phyloP scores from a whole-genome alignment of 2,888 invertebrate genomes.

The Ctena decussata region DNA sequence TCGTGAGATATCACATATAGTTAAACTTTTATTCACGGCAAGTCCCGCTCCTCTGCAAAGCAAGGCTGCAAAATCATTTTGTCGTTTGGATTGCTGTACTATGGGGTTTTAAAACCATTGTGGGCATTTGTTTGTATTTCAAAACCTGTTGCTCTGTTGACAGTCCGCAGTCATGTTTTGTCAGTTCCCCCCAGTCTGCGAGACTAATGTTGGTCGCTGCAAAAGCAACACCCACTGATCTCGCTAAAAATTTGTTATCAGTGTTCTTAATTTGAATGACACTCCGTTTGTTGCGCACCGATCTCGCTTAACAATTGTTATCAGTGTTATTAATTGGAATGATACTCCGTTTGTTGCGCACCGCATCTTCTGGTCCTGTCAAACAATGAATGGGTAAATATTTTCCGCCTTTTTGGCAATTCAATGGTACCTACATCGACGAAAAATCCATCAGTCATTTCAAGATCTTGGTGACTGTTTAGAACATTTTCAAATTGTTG shows the following conservation, averaged over 20 bases:
- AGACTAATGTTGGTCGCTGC: neutral
- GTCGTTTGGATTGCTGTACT: too few relatives aligned
- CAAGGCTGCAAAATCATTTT: too few relatives aligned
- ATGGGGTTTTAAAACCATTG: too few relatives aligned
- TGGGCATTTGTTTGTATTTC: too few relatives aligned
- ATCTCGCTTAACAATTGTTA: too few relatives aligned
- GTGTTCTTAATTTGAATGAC: neutral
- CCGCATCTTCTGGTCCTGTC: neutral
- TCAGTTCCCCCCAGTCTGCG: neutral
- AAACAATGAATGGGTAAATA: neutral
- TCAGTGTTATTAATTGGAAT: neutral
- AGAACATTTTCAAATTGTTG: neutral
- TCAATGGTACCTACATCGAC: neutral
- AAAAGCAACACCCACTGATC: neutral
- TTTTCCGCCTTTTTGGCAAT: neutral
- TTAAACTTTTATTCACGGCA: too few relatives aligned
- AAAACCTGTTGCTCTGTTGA: too few relatives aligned
- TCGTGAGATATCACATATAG: neutral
- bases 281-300: neutral
- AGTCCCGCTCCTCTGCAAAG: too few relatives aligned
- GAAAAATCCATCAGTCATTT: neutral
- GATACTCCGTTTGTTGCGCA: neutral
- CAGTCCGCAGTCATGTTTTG: too few relatives aligned
- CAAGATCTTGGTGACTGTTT: neutral
- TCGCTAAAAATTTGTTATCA: neutral